A percentile compares a stretch with the other conserved stretches of the same genome.
These are phyloP conservation scores for Calliopum simillimum DNA, from an alignment of 2,888 invertebrate genomes.

Conservation along the genomic window DNA sequence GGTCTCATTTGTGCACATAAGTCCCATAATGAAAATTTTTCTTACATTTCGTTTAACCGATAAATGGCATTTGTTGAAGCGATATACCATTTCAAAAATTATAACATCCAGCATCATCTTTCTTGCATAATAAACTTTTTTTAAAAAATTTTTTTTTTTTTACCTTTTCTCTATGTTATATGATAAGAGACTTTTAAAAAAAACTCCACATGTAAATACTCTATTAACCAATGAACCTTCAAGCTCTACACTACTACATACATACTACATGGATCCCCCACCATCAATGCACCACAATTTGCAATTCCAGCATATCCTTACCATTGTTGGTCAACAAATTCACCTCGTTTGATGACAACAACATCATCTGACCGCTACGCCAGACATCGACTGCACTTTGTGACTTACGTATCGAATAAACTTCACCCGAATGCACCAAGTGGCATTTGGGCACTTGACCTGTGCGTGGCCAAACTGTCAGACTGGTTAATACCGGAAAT, in stretches of 20 bases:
- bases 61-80: too few relatives aligned
- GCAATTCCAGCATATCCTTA: conserved; percentile 54
- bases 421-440: conserved; percentile 55
- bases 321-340: conserved; percentile 52
- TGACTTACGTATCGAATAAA: conserved; percentile 55
- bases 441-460: conserved; percentile 47
- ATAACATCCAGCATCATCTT: neutral
- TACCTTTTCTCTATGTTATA: neutral
- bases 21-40: too few relatives aligned
- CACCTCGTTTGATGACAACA: conserved; percentile 52
- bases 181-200: too few relatives aligned
- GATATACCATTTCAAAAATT: neutral
- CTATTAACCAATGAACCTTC: too few relatives aligned
- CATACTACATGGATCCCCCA: neutral
- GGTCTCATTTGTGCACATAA: too few relatives aligned
- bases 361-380: conserved; percentile 51
- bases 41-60: too few relatives aligned
- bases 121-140: neutral
- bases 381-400: conserved; percentile 50
- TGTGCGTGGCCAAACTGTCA: conserved; percentile 55
- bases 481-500: conserved; percentile 50
- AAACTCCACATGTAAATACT: too few relatives aligned
- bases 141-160: neutral
- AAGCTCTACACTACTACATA: too few relatives aligned
- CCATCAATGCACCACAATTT: conserved; percentile 49